Conservation (phyloP, 2,888 invertebrate genomes). For the Acronicta alni region DNA sequence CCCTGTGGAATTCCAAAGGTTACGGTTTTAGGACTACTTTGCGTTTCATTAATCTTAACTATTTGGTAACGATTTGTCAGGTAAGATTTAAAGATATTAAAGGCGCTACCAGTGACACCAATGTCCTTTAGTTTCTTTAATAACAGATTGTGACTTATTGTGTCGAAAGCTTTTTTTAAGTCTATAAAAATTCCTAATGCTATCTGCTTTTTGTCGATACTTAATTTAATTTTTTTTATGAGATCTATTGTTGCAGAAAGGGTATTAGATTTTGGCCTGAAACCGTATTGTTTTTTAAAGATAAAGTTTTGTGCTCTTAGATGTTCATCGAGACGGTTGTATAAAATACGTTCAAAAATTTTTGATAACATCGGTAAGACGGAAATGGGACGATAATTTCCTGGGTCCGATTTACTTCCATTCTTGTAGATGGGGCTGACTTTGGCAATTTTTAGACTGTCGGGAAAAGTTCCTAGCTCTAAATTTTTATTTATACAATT, state of each 20-base stretch:
- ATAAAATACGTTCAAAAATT: constrained; percentile 22
- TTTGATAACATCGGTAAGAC: no score
- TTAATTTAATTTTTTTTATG: no score
- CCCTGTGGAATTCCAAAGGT: no score
- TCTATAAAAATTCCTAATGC: constrained; percentile 29
- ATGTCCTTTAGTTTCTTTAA: constrained; percentile 8
- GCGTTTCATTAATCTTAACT: constrained; percentile 3
- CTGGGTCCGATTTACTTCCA: background rate
- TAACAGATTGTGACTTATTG: constrained; percentile 16
- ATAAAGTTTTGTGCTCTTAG: constrained; percentile 11
- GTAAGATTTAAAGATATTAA: constrained; percentile 6
- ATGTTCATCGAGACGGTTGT: constrained; percentile 7
- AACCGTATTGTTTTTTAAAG: no score
- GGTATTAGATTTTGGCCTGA: no score
- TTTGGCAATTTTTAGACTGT: no score
- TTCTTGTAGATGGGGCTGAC: background rate
- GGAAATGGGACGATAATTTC: constrained; percentile 18
- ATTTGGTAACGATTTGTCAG: constrained; percentile 1
- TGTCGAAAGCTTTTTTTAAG: no score
- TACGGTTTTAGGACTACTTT: background rate
- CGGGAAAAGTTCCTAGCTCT: background rate
- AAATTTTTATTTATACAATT: no score
- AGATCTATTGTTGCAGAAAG: no score
- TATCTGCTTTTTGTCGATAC: no score
- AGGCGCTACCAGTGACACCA: background rate